Evolutionary conservation across 2,888 invertebrate genomes (phyloP), one percentile per base, ranked within the genome.

Genomic region (Mesorhabditis belari): DNA sequence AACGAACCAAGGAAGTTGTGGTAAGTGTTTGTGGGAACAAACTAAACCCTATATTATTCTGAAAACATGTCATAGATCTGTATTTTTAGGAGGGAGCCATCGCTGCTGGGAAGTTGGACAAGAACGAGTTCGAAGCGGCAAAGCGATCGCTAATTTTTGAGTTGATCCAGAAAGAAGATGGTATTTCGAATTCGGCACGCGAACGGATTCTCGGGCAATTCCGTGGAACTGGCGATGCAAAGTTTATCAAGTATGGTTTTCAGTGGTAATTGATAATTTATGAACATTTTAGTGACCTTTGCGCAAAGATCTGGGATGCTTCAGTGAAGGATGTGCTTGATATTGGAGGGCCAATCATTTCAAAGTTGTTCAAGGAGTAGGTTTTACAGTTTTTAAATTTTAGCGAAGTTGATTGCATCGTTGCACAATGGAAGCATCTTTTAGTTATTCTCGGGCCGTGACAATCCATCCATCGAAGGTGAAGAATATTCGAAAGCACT

Each of bases 141-240:
- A 88, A 88, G 77, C 89, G 90, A 79, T 90, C 91, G 19, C 85
- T 90, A n/a, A 87, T 92, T 66, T 93, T 89, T 82, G 89, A 91
- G 79, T 87, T 90, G 57, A 89, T 92, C 64, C 88, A 89, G 73
- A 85, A 87, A 69, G 90, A 91, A 82, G 88, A 89, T 79, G 89
- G 88, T 61, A 87, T 90, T 12, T 87, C 88, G 0, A 87, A 88
- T 75, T 86, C 89, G 24, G 88, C 90, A 25, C 81, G 83, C 35
- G 86, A 88, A 74, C 89, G 90, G 0, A 83, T 92, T n/a, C 81
- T 87, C 58, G 87, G 88, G 56, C 88, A 88, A 80, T 87, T 90
- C 76, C 86, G 88, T n/a, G 44, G 44, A 35, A 17, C n/a, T 9
- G 44, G n/a, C 44, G n/a, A 35, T n/a, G 44, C 12, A 35, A 35